phyloP scores from a whole-genome alignment of 2,888 invertebrate genomes.

The Aphodius granarius region DNA sequence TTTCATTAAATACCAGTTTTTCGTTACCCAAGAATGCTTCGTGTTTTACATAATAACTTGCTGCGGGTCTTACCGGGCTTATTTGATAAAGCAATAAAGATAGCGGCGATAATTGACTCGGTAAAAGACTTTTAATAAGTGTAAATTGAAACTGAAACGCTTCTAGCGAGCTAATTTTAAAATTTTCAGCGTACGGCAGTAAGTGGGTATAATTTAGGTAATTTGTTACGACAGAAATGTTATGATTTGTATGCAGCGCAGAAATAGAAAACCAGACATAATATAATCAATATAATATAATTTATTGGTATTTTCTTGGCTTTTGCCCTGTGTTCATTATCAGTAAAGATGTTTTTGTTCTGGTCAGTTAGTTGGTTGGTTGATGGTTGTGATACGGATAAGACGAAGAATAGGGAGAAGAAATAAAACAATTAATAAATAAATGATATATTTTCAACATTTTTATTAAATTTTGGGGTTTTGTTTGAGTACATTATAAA shows the following conservation, averaged over 20 bases:
- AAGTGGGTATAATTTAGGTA: too few species aligned
- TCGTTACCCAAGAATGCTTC: background rate
- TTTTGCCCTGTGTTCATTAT: background rate
- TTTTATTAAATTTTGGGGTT: constrained; percentile 23
- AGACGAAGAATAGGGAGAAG: too few species aligned
- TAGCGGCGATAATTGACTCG: background rate
- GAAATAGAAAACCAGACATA: background rate
- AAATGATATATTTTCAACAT: constrained; percentile 2
- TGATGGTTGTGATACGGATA: too few species aligned
- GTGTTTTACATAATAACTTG: background rate
- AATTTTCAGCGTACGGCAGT: too few species aligned
- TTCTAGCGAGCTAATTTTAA: background rate
- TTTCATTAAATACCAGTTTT: background rate
- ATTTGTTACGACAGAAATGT: background rate
- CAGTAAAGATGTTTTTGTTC: background rate
- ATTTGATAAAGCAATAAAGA: background rate
- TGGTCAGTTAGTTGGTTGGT: too few species aligned
- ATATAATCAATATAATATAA: background rate
- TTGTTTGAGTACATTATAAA: constrained; percentile 18
- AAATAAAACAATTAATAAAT: background rate
- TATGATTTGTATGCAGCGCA: background rate
- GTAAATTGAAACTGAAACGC: background rate
- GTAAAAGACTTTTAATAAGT: background rate
- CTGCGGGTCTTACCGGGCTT: background rate
- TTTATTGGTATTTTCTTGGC: background rate